Conservation (phyloP, 2,113 vertebrate species). For the Nesoenas mayeri region DNA sequence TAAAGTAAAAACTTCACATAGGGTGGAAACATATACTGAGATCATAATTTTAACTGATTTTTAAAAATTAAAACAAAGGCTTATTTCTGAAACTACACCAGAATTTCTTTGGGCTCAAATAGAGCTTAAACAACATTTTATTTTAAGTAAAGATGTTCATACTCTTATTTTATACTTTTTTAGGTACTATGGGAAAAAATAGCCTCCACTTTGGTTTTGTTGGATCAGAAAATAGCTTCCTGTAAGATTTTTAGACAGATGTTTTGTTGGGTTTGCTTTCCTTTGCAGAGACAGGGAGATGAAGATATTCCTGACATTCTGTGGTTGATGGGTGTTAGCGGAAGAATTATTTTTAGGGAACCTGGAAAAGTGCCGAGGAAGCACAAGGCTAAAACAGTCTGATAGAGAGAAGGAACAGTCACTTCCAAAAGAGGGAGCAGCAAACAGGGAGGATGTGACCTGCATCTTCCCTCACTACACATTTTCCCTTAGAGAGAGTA, state of each 20-base stretch:
- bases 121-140: not conserved
- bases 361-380: conserved; percentile 34
- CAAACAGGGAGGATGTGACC: not conserved
- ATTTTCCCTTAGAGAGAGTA: not conserved
- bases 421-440: not conserved
- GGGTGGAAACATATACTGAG: not conserved
- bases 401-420: not conserved
- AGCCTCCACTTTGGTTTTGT: not conserved
- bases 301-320: conserved; percentile 18
- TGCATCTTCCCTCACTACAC: not conserved
- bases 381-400: not conserved
- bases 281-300: not conserved
- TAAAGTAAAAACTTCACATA: not conserved
- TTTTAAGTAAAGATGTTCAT: not conserved
- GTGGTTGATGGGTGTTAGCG: conserved; percentile 50
- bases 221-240: conserved; percentile 17
- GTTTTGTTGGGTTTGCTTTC: conserved; percentile 5
- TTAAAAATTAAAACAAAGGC: not conserved
- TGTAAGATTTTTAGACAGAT: not conserved
- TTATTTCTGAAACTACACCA: not conserved
- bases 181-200: not conserved
- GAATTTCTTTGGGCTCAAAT: not conserved
- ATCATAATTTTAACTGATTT: not conserved
- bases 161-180: not conserved
- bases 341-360: conserved; percentile 54